Evolutionary conservation across 2,888 invertebrate genomes (phyloP).

Genomic region (Drosophila subsilvestris): DNA sequence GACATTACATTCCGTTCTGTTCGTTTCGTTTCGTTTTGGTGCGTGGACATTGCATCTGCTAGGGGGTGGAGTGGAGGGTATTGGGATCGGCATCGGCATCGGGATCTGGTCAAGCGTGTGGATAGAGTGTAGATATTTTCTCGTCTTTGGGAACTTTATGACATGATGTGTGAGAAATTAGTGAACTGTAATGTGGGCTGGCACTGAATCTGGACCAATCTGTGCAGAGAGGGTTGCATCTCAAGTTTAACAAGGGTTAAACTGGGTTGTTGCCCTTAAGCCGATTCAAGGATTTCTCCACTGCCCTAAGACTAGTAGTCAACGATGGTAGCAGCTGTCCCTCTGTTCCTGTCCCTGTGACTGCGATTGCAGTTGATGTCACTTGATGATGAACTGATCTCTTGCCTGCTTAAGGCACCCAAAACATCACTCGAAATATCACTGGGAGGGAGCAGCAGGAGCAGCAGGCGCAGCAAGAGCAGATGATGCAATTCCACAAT

Average conservation of each 20-base stretch:
- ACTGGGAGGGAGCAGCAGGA: conserved; percentile 41
- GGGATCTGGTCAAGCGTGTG: conserved; percentile 46
- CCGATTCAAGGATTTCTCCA: conserved; percentile 42
- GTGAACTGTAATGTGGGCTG: conserved; percentile 61
- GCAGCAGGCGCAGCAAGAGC: conserved; percentile 28
- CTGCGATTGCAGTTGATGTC: background rate
- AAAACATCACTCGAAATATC: conserved; percentile 62
- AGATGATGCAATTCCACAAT: conserved; percentile 49
- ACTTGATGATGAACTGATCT: conserved; percentile 5
- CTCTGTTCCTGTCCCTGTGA: conserved; percentile 13
- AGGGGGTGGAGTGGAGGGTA: background rate
- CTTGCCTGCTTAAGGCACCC: conserved; percentile 45
- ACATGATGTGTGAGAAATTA: conserved; percentile 52
- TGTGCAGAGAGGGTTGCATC: conserved; percentile 54
- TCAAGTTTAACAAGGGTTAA: conserved; percentile 75
- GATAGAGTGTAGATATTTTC: conserved; percentile 15
- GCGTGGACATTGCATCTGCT: conserved; percentile 44
- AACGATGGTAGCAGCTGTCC: conserved; percentile 21
- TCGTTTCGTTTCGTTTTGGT: conserved; percentile 19
- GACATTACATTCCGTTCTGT: conserved; percentile 26
- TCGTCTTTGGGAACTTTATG: conserved; percentile 26
- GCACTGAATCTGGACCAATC: conserved; percentile 41
- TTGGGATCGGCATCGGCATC: too few species aligned
- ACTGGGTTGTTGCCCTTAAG: conserved; percentile 65
- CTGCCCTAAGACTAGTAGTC: conserved; percentile 5